phyloP scores from a whole-genome alignment of 2,888 invertebrate species.

The Pyralis farinalis region DNA sequence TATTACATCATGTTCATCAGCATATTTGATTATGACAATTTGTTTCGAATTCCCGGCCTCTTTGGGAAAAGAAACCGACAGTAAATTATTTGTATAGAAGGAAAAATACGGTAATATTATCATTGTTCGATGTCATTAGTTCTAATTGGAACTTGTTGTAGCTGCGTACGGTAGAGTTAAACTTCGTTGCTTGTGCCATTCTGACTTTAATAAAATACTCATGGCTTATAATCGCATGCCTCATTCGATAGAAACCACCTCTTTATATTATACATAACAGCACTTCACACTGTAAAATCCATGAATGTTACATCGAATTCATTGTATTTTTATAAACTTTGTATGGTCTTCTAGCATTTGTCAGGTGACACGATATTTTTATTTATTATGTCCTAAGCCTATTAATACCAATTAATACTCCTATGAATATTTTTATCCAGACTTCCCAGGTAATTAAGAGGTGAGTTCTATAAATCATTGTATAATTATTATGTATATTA shows the following conservation, averaged over 20 bases:
- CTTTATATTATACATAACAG: constrained; percentile 57
- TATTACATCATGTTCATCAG: too few species aligned
- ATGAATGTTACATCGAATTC: constrained; percentile 64
- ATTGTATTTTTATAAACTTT: constrained; percentile 38
- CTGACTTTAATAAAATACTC: constrained; percentile 29
- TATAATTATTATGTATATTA: constrained; percentile 19
- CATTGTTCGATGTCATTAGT: neutral
- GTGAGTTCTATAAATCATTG: constrained; percentile 65
- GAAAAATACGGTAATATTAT: neutral
- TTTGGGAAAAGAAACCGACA: too few species aligned
- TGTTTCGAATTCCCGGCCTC: too few species aligned
- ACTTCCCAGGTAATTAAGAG: constrained; percentile 51
- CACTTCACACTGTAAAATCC: constrained; percentile 58
- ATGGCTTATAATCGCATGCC: constrained; percentile 56
- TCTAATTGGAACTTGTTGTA: constrained; percentile 3
- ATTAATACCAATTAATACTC: constrained; percentile 8
- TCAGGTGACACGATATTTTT: constrained; percentile 82
- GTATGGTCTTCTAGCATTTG: constrained; percentile 84
- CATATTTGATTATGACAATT: too few species aligned
- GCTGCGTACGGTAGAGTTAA: constrained; percentile 1
- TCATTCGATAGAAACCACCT: constrained; percentile 66
- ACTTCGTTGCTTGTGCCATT: constrained; percentile 55
- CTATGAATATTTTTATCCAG: constrained; percentile 24
- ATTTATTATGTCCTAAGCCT: constrained; percentile 34
- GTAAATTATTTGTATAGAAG: too few species aligned